phyloP scores from a whole-genome alignment of 2,113 vertebrate species.

The Neomonachus schauinslandi region DNA sequence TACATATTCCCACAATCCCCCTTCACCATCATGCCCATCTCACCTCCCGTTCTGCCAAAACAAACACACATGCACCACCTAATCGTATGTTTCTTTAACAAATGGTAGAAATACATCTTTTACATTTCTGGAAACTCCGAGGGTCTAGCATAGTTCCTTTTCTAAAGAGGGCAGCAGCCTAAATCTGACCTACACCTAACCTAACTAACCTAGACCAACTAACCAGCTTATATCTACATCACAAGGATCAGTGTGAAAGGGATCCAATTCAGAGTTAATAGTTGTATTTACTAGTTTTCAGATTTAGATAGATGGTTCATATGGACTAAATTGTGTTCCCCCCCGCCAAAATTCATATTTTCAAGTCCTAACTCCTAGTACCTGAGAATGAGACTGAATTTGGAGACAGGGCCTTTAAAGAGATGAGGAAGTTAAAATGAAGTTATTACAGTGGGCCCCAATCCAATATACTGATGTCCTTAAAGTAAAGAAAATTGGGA shows the following conservation, averaged over 20 bases:
- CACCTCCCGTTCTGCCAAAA: rapidly evolving
- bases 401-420: neutral
- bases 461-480: neutral
- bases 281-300: neutral
- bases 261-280: neutral
- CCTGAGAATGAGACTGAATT: neutral
- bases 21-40: neutral
- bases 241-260: neutral
- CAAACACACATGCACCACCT: neutral
- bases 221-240: neutral
- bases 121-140: neutral
- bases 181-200: neutral
- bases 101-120: neutral
- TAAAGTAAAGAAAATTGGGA: neutral
- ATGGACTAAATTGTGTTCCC: neutral
- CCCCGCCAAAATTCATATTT: neutral
- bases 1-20: neutral
- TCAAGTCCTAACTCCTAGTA: neutral
- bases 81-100: neutral
- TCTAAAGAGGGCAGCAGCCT: neutral
- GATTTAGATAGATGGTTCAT: neutral
- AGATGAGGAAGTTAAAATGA: neutral
- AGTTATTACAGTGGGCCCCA: neutral
- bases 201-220: neutral
- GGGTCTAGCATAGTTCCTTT: neutral